phyloP scores from a whole-genome alignment of 2,113 vertebrate genomes.

The Kobus ellipsiprymnus region DNA sequence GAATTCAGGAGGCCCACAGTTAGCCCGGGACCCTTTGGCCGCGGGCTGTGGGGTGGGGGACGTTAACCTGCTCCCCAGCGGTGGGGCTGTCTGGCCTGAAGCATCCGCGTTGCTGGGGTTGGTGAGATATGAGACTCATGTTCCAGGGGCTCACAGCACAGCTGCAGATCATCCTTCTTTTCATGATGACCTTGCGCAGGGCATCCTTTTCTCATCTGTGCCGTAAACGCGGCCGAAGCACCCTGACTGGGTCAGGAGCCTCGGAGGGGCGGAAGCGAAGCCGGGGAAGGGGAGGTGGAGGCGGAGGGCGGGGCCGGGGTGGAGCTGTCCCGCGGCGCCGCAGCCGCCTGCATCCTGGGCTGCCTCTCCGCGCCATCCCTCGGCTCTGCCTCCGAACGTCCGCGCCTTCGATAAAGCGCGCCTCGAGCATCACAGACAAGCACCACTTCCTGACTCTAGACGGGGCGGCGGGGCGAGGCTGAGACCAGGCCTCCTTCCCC shows the following conservation, averaged over 20 bases:
- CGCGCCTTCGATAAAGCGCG: not conserved
- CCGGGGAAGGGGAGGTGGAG: no score
- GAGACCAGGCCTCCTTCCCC: not conserved
- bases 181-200: not conserved
- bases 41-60: no score
- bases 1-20: not conserved
- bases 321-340: no score
- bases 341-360: no score
- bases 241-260: no score
- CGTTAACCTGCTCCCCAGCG: not conserved
- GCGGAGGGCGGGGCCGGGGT: no score
- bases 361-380: not conserved
- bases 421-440: not conserved
- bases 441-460: not conserved
- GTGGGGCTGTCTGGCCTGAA: not conserved
- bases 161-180: not conserved
- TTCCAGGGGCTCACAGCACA: not conserved
- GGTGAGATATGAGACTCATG: not conserved
- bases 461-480: not conserved
- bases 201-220: not conserved
- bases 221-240: no score
- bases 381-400: not conserved
- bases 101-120: not conserved
- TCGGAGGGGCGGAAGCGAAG: no score
- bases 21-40: not conserved